phyloP scores from a whole-genome alignment of 2,113 vertebrate species.

The Hemicordylus capensis region DNA sequence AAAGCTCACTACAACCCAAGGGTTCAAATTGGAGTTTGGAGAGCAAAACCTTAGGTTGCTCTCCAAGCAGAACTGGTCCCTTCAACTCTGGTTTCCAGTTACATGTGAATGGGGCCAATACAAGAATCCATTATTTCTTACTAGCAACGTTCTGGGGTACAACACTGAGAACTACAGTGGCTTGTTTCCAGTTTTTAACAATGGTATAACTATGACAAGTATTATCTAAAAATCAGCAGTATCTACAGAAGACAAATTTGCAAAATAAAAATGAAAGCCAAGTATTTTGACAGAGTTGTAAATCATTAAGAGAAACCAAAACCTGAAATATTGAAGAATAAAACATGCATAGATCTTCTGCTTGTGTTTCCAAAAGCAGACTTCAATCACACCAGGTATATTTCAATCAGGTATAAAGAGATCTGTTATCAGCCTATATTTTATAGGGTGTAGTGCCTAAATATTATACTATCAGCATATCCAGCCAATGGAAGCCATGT shows the following conservation, averaged over 20 bases:
- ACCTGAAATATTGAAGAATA: too few relatives aligned
- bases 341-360: background rate
- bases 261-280: background rate
- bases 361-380: background rate
- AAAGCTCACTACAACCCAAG: too few relatives aligned
- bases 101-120: too few relatives aligned
- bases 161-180: background rate
- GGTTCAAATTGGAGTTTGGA: too few relatives aligned
- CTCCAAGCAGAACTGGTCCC: too few relatives aligned
- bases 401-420: background rate
- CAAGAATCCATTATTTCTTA: too few relatives aligned
- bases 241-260: background rate
- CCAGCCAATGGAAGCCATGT: background rate
- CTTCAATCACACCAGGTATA: background rate
- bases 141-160: background rate
- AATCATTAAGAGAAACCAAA: background rate
- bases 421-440: background rate
- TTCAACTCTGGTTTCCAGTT: too few relatives aligned
- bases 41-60: too few relatives aligned
- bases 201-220: background rate
- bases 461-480: background rate
- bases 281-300: background rate
- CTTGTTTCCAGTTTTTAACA: background rate
- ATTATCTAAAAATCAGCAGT: background rate
- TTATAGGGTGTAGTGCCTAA: too few relatives aligned